phyloP scores from a whole-genome alignment of 2,888 invertebrate species.

The Troides aeacus region DNA sequence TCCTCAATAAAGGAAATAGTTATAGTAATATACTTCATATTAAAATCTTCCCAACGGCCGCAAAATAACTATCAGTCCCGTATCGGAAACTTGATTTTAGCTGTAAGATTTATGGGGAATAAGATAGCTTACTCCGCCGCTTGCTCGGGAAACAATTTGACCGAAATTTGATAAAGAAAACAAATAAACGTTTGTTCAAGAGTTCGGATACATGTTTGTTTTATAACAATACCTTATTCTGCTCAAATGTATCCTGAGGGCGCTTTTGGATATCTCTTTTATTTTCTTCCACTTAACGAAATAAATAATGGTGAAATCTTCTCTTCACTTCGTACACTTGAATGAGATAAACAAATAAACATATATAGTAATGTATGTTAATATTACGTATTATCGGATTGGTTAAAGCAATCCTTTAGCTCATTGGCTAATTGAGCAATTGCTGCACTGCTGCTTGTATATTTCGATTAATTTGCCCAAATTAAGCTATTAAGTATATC shows the following conservation, averaged over 20 bases:
- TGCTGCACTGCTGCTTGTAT: background rate
- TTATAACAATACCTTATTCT: constrained; percentile 15
- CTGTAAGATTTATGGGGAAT: constrained; percentile 21
- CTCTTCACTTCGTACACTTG: background rate
- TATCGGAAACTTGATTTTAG: constrained; percentile 18
- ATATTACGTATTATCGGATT: background rate
- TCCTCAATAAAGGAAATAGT: background rate
- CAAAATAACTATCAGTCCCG: constrained; percentile 23
- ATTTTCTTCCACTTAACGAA: background rate
- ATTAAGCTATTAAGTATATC: background rate
- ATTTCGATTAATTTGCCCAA: background rate
- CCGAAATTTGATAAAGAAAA: constrained; percentile 24
- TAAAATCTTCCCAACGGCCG: constrained; percentile 9
- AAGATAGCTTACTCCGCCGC: constrained; percentile 22
- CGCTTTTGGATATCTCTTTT: constrained; percentile 7
- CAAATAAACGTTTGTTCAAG: constrained; percentile 12
- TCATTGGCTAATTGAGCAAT: constrained; percentile 1
- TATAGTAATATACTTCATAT: background rate
- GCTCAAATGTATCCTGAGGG: constrained; percentile 8
- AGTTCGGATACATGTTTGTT: constrained; percentile 11
- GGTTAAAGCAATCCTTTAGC: background rate
- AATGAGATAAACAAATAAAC: no score
- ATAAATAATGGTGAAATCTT: background rate
- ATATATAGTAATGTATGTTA: no score
- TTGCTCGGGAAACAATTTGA: constrained; percentile 24